A percentile compares a stretch with the other conserved stretches of the same genome.
These are phyloP conservation scores for Spea bombifrons DNA, from an alignment of 2,113 vertebrate species.

Conservation along the genomic window DNA sequence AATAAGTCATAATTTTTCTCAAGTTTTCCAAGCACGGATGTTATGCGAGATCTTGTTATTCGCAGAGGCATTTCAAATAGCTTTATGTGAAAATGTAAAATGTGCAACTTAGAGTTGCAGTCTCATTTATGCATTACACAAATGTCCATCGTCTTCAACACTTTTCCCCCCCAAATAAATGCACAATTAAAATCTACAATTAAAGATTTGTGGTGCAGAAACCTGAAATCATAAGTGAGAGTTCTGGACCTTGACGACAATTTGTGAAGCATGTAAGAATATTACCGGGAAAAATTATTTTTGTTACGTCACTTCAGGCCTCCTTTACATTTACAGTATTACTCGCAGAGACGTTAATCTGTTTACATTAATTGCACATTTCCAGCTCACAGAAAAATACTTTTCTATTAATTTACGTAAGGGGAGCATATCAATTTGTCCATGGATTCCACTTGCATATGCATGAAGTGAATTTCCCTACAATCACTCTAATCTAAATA, in stretches of 20 bases:
- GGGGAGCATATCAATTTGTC: conserved; percentile 19
- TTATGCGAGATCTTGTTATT: too few relatives aligned
- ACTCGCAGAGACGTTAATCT: conserved; percentile 37
- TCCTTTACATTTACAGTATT: conserved; percentile 36
- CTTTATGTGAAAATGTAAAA: too few relatives aligned
- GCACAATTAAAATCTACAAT: conserved; percentile 11
- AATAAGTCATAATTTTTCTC: too few relatives aligned
- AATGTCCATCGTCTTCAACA: background rate
- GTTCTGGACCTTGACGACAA: conserved; percentile 32
- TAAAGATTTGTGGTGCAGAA: conserved; percentile 14
- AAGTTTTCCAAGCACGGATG: too few relatives aligned
- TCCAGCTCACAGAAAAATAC: conserved; percentile 32
- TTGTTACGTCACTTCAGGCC: conserved; percentile 6
- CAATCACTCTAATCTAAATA: conserved; percentile 46
- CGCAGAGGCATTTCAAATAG: too few relatives aligned
- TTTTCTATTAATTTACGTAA: conserved; percentile 42
- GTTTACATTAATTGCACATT: conserved; percentile 42
- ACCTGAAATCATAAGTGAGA: conserved; percentile 25
- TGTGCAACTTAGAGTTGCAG: too few relatives aligned
- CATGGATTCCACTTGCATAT: conserved; percentile 35
- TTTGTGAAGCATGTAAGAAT: conserved; percentile 18
- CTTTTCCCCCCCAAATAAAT: background rate
- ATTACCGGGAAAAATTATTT: background rate
- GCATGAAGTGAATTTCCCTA: conserved; percentile 32
- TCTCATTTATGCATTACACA: background rate